Percentiles rank a stretch among this genome's conserved stretches.
phyloP scores from a whole-genome alignment of 2,797 vertebrate genomes.

The Phataginus tetradactyla region DNA sequence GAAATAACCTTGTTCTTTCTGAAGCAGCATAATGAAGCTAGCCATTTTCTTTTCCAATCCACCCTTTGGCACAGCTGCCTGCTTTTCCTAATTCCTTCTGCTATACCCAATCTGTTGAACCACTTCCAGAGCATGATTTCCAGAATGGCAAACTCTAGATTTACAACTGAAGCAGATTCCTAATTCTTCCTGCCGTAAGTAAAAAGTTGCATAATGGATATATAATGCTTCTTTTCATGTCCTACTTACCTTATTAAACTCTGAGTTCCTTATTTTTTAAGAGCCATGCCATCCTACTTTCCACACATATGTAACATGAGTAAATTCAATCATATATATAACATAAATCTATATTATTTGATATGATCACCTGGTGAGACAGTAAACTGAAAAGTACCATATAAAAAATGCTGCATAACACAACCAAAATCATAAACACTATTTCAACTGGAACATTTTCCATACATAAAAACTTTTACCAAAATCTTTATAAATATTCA shows the following conservation, averaged over 20 bases:
- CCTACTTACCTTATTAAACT: constrained; percentile 6
- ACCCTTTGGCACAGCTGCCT: background rate
- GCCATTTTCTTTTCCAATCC: background rate
- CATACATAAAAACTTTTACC: constrained; percentile 30
- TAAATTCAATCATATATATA: background rate
- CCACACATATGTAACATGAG: background rate
- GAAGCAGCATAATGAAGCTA: background rate
- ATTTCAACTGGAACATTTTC: constrained; percentile 46
- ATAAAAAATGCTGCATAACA: background rate
- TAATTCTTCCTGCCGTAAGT: background rate
- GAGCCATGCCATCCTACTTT: background rate
- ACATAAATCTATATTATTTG: background rate
- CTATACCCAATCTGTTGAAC: background rate
- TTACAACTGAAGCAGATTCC: background rate
- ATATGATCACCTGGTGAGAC: background rate
- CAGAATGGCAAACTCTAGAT: constrained; percentile 22
- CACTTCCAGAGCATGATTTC: constrained; percentile 36
- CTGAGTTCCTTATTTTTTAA: background rate
- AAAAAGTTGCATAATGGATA: constrained; percentile 34
- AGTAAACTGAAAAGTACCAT: background rate
- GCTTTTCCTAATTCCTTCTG: constrained; percentile 10
- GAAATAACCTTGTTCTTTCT: background rate
- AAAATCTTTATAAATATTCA: background rate
- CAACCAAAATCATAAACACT: constrained; percentile 26
- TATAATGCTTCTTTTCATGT: background rate